Evolutionary conservation across 2,113 vertebrate species (phyloP).

Genomic region (Athene cunicularia): DNA sequence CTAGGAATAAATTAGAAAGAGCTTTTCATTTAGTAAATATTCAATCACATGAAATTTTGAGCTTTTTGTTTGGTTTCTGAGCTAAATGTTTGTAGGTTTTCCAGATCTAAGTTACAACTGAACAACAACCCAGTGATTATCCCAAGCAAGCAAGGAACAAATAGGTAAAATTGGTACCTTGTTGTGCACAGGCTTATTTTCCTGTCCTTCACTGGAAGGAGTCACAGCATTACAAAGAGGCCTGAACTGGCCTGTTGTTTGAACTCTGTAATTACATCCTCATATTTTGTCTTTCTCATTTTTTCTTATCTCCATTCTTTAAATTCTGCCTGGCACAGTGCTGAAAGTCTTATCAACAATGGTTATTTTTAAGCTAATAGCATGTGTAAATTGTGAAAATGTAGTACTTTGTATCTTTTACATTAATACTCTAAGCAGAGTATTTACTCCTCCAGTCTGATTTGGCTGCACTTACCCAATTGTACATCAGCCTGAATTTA

Average conservation of each 20-base stretch:
- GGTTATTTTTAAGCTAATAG: neutral
- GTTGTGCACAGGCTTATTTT: neutral
- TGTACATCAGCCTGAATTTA: neutral
- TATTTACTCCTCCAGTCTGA: neutral
- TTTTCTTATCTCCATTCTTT: neutral
- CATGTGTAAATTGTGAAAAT: neutral
- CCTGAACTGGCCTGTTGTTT: neutral
- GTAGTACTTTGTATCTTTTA: neutral
- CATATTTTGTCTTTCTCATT: neutral
- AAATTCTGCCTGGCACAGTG: neutral
- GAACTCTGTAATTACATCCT: neutral
- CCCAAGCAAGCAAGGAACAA: neutral
- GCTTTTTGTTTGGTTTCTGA: neutral
- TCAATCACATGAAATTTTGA: neutral
- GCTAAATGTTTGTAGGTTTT: neutral
- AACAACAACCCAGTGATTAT: neutral
- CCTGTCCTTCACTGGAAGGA: neutral
- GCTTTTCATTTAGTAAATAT: neutral
- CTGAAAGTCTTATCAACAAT: neutral
- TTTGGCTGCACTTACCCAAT: neutral
- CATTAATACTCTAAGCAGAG: neutral
- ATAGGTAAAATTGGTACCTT: neutral
- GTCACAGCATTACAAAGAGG: neutral
- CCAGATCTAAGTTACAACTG: neutral
- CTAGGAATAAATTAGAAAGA: neutral